phyloP scores from a whole-genome alignment of 2,888 invertebrate species.

The Apocheima hispidaria region DNA sequence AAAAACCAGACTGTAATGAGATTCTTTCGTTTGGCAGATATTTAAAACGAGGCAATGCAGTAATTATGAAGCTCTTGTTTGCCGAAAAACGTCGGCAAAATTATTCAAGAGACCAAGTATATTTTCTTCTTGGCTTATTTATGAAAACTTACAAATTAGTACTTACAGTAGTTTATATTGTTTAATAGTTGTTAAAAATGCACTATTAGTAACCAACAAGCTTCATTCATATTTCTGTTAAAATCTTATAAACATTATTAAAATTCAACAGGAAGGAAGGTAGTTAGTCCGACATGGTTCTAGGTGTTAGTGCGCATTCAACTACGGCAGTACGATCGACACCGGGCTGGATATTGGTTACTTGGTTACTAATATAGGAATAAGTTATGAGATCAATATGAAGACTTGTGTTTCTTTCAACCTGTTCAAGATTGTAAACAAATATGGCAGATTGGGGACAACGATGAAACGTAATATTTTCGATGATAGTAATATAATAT shows the following conservation, averaged over 20 bases:
- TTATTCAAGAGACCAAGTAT: too few species aligned
- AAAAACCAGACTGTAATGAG: constrained; percentile 7
- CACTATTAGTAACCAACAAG: constrained; percentile 10
- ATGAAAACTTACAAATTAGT: neutral
- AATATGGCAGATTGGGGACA: neutral
- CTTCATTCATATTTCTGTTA: neutral
- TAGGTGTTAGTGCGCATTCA: constrained; percentile 17
- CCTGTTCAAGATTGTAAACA: neutral
- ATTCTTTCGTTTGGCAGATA: constrained; percentile 16
- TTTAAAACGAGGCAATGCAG: neutral
- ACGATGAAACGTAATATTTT: neutral
- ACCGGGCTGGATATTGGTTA: constrained; percentile 5
- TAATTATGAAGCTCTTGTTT: neutral
- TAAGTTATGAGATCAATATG: constrained; percentile 26
- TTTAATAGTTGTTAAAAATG: neutral
- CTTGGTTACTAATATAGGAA: neutral
- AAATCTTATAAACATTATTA: constrained; percentile 16
- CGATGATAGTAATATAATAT: too few species aligned
- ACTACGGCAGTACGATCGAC: neutral
- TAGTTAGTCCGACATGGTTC: constrained; percentile 33
- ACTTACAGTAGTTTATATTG: neutral
- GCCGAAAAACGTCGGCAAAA: too few species aligned
- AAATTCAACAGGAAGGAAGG: constrained; percentile 19
- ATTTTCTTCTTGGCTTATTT: neutral
- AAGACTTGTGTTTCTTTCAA: neutral